A percentile compares a stretch with the other conserved stretches of the same genome.
Evolutionary conservation across 2,797 vertebrate genomes (phyloP).

Genomic region (Peromyscus eremicus): DNA sequence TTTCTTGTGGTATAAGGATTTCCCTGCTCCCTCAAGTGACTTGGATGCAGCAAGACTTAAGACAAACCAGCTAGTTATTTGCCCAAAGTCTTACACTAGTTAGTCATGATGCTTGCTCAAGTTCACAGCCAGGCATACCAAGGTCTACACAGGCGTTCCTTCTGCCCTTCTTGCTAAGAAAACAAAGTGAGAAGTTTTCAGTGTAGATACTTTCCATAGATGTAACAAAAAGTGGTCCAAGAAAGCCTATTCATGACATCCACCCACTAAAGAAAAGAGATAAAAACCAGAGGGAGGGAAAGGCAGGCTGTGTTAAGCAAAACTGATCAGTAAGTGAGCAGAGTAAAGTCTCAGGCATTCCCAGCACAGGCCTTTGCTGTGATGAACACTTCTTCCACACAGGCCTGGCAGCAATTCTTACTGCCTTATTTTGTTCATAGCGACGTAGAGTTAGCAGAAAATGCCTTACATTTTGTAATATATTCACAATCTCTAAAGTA

Average conservation of each 20-base stretch:
- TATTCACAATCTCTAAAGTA: neutral
- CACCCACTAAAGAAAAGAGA: neutral
- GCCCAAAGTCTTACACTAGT: neutral
- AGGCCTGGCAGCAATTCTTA: neutral
- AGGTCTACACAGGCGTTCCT: neutral
- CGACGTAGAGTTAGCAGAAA: neutral
- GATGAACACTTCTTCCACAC: neutral
- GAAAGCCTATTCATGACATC: conserved; percentile 20
- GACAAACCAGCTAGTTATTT: neutral
- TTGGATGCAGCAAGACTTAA: neutral
- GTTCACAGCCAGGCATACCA: conserved; percentile 3
- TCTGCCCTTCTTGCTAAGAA: neutral
- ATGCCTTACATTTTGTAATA: neutral
- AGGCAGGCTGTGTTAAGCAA: neutral
- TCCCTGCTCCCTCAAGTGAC: neutral
- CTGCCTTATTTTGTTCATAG: conserved; percentile 39
- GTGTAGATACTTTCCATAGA: neutral
- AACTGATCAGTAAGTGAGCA: neutral
- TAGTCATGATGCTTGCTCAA: neutral
- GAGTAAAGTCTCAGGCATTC: conserved; percentile 21
- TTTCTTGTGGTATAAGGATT: neutral
- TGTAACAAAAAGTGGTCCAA: neutral
- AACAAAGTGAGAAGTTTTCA: neutral
- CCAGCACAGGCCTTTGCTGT: neutral
- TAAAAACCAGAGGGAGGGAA: neutral